These are phyloP conservation scores for Poecilia wingei DNA, from an alignment of 2,797 vertebrate species.

Conservation along the genomic window DNA sequence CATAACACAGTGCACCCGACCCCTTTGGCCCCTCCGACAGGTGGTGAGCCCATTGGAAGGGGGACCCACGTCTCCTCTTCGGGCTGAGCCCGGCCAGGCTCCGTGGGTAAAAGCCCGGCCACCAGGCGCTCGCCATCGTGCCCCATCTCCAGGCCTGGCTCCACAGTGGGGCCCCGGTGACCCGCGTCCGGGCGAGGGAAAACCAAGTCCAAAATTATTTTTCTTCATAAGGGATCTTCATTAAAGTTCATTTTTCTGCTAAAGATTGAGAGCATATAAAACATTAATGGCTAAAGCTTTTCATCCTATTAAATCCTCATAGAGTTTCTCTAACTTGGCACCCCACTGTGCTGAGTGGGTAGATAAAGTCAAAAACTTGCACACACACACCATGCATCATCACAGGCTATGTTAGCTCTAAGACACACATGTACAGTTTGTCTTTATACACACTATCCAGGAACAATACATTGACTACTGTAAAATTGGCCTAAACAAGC, in stretches of 20 bases:
- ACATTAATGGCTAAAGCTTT: conserved; percentile 37
- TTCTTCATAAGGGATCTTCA: background rate
- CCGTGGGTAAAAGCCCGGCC: no score
- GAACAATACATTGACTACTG: background rate
- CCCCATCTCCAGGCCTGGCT: no score
- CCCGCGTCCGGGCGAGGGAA: no score
- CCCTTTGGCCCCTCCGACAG: no score
- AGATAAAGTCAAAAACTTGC: conserved; percentile 38
- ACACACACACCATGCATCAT: conserved; percentile 32
- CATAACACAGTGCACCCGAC: no score
- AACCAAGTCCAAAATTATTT: no score
- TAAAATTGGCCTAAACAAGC: conserved; percentile 32
- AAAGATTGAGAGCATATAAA: conserved; percentile 34
- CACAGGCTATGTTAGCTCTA: conserved; percentile 20
- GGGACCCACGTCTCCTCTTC: no score
- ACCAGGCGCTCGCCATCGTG: no score
- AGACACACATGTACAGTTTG: conserved; percentile 7
- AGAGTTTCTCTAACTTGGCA: conserved; percentile 4
- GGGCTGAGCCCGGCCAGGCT: no score
- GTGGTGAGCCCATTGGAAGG: no score
- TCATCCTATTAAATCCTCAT: conserved; percentile 39
- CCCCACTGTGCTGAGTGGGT: conserved; percentile 52
- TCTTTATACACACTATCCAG: background rate
- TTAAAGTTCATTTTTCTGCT: conserved; percentile 9
- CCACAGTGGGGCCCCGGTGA: no score